Conservation (phyloP, 2,888 invertebrate genomes). For the Cerastis rubricosa region DNA sequence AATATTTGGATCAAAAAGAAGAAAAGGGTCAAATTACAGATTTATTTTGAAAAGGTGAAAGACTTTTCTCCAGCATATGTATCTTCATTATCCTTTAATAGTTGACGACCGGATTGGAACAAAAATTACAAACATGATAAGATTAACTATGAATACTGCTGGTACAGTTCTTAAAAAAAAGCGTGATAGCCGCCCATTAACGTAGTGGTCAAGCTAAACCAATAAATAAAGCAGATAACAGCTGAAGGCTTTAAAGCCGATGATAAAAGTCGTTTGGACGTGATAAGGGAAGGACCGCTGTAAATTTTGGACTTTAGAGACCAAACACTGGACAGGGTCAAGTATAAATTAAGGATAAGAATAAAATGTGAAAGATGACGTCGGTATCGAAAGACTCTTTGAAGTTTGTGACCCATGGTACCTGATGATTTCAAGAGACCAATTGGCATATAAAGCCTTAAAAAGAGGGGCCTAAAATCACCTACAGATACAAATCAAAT, state of each 20-base stretch:
- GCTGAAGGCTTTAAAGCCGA: slow-evolving; percentile 47
- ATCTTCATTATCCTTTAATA: not conserved
- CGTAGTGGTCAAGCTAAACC: slow-evolving; percentile 44
- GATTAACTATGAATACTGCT: not conserved
- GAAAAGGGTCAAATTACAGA: not conserved
- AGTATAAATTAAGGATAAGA: slow-evolving; percentile 42
- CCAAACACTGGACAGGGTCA: slow-evolving; percentile 10
- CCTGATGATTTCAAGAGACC: not conserved
- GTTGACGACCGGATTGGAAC: not conserved
- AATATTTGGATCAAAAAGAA: not conserved
- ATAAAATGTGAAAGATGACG: slow-evolving; percentile 22
- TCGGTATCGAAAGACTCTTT: not conserved
- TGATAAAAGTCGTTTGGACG: slow-evolving; percentile 61
- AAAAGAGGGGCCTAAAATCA: not conserved
- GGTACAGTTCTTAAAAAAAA: not conserved
- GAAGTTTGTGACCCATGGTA: not conserved
- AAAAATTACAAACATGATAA: not conserved
- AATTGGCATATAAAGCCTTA: not conserved
- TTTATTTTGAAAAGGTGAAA: not conserved
- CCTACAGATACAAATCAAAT: not conserved
- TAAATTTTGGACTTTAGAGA: slow-evolving; percentile 48
- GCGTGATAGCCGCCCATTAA: slow-evolving; percentile 28
- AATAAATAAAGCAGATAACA: slow-evolving; percentile 63
- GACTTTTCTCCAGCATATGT: no score
- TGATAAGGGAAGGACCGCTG: slow-evolving; percentile 43